Evolutionary conservation across 2,888 invertebrate species (phyloP).

Genomic region (Atrina japonica): DNA sequence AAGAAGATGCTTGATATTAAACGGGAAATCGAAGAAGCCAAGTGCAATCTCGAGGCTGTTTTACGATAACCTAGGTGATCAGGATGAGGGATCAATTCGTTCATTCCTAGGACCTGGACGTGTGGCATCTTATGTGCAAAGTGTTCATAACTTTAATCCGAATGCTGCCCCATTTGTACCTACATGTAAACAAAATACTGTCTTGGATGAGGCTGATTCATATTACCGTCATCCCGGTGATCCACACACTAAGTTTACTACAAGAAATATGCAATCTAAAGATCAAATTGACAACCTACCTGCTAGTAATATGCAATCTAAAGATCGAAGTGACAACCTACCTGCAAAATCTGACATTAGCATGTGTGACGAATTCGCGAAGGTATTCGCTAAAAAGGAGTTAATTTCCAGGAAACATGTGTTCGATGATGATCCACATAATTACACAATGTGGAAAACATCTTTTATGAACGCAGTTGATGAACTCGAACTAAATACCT

Average conservation of each 20-base stretch:
- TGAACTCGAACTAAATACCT: constrained; percentile 4
- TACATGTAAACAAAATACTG: too few relatives aligned
- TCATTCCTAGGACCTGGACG: background rate
- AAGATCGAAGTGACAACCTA: too few relatives aligned
- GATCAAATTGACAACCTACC: too few relatives aligned
- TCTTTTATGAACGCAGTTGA: background rate
- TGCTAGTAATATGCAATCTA: too few relatives aligned
- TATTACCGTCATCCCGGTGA: too few relatives aligned
- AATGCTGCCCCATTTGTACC: background rate
- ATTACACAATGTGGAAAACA: constrained; percentile 4
- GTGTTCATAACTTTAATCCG: too few relatives aligned
- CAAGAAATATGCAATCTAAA: too few relatives aligned
- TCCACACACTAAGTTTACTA: too few relatives aligned
- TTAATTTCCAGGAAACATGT: constrained; percentile 5
- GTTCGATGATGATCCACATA: constrained; percentile 14
- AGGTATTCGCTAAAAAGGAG: too few relatives aligned
- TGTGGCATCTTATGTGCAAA: background rate
- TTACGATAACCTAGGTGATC: background rate
- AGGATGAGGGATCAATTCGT: background rate
- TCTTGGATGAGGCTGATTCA: too few relatives aligned
- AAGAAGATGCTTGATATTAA: constrained; percentile 3
- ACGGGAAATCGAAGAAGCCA: constrained; percentile 5
- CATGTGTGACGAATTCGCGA: too few relatives aligned
- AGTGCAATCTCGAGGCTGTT: constrained; percentile 4
- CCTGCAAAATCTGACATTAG: too few relatives aligned